Base-by-base conservation (phyloP, 2,797 vertebrate species). In the Thripadectes ignobilis region DNA sequence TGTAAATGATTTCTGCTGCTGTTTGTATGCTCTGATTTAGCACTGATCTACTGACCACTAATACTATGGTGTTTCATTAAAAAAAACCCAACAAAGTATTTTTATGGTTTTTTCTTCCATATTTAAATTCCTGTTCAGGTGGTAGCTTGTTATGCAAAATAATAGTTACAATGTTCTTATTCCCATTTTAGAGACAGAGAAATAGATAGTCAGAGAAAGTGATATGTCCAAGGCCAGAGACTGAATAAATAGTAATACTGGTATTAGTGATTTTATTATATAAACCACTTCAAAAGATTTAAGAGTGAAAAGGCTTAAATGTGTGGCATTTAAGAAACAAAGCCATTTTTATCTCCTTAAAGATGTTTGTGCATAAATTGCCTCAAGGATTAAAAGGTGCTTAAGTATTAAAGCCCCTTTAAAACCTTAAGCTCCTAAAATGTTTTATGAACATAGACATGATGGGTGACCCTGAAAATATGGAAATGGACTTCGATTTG, bases 351-450 rank as follows among this genome's bases (percentile, higher is more conserved):
- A 85, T 89, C 59, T 91, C 67, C 86, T 87, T 79, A 87, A 49
- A 89, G 26, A 79, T 89, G 36, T 79, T 93, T 87, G 43, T 87
- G 81, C 51, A 92, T 82, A 82, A 91, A 89, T 79, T 94, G 52
- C 46, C 85, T 92, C 30, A 41, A 36, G 59, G 81, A 96, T 91
- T 95, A 95, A 92, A 93, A 82, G 15, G 12, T 92, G 27, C 10
- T 86, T 81, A 92, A 89, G 43, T 63, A 52, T 43, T 87, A 91
- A 96, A 87, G 3, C 24, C 34, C 4, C 1, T 76, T 68, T 95
- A 91, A 92, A 92, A 55, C 55, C n/a, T 87, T 91, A 85, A 93
- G 59, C 71, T 87, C 16, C 43, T 79, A 79, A 85, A 92, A 76
- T 41, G 24, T 79, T 87, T 91, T 85, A 85, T 36, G 59, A 91